Evolutionary conservation across 2,888 invertebrate species (phyloP), one percentile per base, ranked within the genome.

Genomic region (Fragum sueziense): DNA sequence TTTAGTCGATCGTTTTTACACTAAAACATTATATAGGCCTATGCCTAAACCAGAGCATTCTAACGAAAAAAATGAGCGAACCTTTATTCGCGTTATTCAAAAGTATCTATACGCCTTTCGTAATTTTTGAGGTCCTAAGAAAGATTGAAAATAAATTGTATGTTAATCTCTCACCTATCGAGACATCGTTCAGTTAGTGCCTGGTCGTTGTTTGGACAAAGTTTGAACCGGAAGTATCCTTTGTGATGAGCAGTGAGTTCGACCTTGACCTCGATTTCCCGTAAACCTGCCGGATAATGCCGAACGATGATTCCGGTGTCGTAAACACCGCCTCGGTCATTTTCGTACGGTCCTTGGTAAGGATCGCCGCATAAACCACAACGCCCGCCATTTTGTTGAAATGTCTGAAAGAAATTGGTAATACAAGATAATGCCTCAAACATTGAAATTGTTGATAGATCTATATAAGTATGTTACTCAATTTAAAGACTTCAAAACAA

Each of bases 361-460:
- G 84, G 72, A 34, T 84, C 84, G 11, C 84, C 84, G 41, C 84
- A 84, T 9, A 84, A 33, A 14, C 84, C 84, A 41, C 84, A 84
- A 34, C 69, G 74, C 33, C 84, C 84, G 27, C 69, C 69, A 47
- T 74, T 77, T 52, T 75, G 31, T 34, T 76, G 52, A 41, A 84
- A 79, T 17, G 22, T 67, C 81, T 84, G 81, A n/a, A 77, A 76
- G 31, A 41, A 57, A n/a, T n/a, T n/a, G n/a, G n/a, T n/a, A n/a
- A n/a, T n/a, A n/a, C n/a, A n/a, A n/a, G n/a, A n/a, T n/a, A n/a
- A n/a, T n/a, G n/a, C n/a, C n/a, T n/a, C n/a, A n/a, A n/a, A n/a
- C n/a, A n/a, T n/a, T n/a, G n/a, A n/a, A n/a, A n/a, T n/a, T n/a
- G n/a, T n/a, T n/a, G n/a, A n/a, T n/a, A n/a, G n/a, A n/a, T n/a